Base-by-base conservation (phyloP, 2,888 invertebrate genomes). In the Nesidiocoris tenuis region DNA sequence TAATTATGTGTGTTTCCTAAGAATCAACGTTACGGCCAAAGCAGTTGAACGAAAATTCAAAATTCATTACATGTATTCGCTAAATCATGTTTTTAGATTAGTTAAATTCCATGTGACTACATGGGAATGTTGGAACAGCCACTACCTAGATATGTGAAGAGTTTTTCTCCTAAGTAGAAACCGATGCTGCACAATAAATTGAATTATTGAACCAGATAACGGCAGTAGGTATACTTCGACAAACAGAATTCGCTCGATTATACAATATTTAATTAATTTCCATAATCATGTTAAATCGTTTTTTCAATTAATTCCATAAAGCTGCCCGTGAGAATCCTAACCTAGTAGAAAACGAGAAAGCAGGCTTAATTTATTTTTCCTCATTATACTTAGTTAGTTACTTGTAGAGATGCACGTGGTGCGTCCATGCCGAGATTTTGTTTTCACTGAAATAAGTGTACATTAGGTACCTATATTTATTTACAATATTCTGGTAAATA, bases 401-500 rank as follows among this genome's bases (percentile, higher is more conserved):
- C 56, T 67, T n/a, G 21, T 39, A 66, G 67, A 67, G 21, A 59
- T 24, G 39, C 39, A 7, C 39, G 12, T 39, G 39, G 5, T 39
- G 3, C 12, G 39, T 39, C 39, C 3, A 39, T n/a, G n/a, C 56
- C 23, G 67, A 70, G 19, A 64, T n/a, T 5, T 57, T 56, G 25
- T 70, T 16, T 17, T 18, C 55, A 9, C 59, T 18, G 39, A 25
- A 55, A 23, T 23, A 0, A 19, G 61, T 61, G 25, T 72, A 57
- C 61, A 72, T 2, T 61, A 72, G 59, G 39, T 19, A 59, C n/a
- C 5, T 18, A 18, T 59, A 59, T 59, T 18, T 72, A 72, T 72
- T 72, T 72, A 72, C 72, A 72, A 72, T 61, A 39, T 70, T 70
- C 59, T 18, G 25, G 25, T 65, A 9, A 57, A 23, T 22, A 75